Evolutionary conservation across 2,797 vertebrate genomes (phyloP).

Genomic region (Schizothorax lantsangensis): DNA sequence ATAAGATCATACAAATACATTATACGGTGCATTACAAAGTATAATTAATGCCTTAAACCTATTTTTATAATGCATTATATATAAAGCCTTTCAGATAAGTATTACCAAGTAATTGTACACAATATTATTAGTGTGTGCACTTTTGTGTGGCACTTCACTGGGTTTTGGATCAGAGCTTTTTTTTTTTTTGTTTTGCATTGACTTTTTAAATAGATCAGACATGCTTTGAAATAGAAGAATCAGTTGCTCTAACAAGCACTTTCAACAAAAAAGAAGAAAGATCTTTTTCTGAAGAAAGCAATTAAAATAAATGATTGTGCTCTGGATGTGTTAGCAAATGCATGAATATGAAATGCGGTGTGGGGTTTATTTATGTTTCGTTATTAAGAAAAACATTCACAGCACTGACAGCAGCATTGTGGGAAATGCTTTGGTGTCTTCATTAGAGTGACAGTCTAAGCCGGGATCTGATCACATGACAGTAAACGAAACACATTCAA

Average conservation of each 20-base stretch:
- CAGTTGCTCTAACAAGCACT: slow-evolving; percentile 12
- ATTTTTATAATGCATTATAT: background rate
- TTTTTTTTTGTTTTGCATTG: background rate
- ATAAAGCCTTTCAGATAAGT: background rate
- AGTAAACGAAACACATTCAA: background rate
- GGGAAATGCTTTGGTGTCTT: slow-evolving; percentile 20
- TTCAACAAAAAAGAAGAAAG: background rate
- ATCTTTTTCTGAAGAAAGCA: slow-evolving; percentile 23
- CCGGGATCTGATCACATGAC: slow-evolving; percentile 12
- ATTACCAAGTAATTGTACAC: background rate
- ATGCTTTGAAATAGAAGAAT: slow-evolving; percentile 34
- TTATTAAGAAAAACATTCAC: slow-evolving; percentile 14
- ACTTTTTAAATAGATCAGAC: slow-evolving; percentile 28
- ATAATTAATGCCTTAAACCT: background rate
- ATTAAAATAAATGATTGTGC: slow-evolving; percentile 38
- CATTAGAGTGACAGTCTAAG: slow-evolving; percentile 3
- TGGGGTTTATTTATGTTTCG: slow-evolving; percentile 12
- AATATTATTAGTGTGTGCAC: background rate
- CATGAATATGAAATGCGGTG: background rate
- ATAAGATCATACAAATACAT: background rate
- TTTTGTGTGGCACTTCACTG: background rate
- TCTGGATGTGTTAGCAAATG: slow-evolving; percentile 19
- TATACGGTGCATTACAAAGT: background rate
- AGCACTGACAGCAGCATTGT: slow-evolving; percentile 21
- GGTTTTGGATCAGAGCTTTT: background rate